These are phyloP conservation scores for Gallinago jamesoni DNA, from an alignment of 2,113 vertebrate species.

Conservation along the genomic window DNA sequence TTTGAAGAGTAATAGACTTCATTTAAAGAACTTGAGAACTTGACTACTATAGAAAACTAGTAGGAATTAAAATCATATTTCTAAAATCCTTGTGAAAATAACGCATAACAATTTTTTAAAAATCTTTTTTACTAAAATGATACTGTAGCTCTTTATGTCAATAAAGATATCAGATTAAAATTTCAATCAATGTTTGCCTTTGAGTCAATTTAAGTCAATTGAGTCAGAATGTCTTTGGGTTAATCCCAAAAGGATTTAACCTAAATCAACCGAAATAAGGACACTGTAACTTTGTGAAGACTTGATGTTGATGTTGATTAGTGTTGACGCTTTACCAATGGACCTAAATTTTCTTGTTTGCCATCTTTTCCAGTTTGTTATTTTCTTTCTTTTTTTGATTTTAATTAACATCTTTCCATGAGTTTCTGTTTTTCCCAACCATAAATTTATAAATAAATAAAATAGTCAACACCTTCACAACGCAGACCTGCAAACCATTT, in stretches of 20 bases:
- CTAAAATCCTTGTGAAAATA: background rate
- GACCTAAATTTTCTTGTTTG: constrained; percentile 49
- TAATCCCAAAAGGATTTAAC: constrained; percentile 26
- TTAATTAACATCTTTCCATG: background rate
- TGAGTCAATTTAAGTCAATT: background rate
- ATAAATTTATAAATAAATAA: background rate
- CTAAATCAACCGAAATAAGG: constrained; percentile 48
- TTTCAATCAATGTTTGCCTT: background rate
- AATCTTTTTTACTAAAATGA: background rate
- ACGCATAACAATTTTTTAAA: background rate
- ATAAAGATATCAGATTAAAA: background rate
- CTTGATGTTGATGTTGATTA: constrained; percentile 52
- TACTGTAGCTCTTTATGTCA: background rate
- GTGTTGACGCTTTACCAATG: constrained; percentile 67
- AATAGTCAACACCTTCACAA: background rate
- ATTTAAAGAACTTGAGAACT: background rate
- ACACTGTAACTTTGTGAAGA: constrained; percentile 47
- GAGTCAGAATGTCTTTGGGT: background rate
- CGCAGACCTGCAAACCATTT: background rate
- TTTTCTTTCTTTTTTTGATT: constrained; percentile 56
- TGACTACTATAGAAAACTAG: background rate
- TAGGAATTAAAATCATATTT: background rate
- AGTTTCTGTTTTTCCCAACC: background rate
- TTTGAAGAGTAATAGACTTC: background rate
- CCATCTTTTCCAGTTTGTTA: constrained; percentile 30